phyloP scores from a whole-genome alignment of 2,888 invertebrate species.

The Fabriciana adippe region DNA sequence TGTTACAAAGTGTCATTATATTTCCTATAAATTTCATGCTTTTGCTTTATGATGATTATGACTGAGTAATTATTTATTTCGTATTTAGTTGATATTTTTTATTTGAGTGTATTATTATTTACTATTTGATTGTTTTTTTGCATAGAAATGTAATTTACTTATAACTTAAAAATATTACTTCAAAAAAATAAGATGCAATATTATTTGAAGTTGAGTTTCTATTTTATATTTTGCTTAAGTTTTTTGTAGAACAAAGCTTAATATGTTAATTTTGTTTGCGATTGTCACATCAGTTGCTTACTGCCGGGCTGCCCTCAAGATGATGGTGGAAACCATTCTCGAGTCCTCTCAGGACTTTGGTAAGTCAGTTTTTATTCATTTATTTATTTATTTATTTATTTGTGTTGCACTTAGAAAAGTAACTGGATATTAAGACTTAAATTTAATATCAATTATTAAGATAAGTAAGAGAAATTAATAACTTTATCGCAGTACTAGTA shows the following conservation, averaged over 20 bases:
- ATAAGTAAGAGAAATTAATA: too few relatives aligned
- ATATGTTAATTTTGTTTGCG: conserved; percentile 50
- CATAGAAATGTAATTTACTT: not conserved
- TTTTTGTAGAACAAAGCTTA: conserved; percentile 40
- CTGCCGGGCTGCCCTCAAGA: conserved; percentile 59
- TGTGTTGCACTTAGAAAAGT: not conserved
- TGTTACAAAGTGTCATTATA: conserved; percentile 9
- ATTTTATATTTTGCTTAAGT: conserved; percentile 27
- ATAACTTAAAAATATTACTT: not conserved
- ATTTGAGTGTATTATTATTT: not conserved
- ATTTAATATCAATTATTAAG: not conserved
- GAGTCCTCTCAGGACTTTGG: conserved; percentile 79
- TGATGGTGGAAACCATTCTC: conserved; percentile 78
- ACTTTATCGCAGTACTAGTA: too few relatives aligned
- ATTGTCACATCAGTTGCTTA: conserved; percentile 57
- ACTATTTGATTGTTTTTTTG: not conserved
- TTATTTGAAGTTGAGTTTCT: not conserved
- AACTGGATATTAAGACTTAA: not conserved
- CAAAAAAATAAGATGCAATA: not conserved
- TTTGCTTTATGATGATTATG: not conserved
- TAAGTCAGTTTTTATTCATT: conserved; percentile 49
- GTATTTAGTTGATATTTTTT: not conserved
- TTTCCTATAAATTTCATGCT: not conserved
- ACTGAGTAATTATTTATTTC: not conserved
- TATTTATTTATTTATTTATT: not conserved